phyloP scores from a whole-genome alignment of 2,113 vertebrate species.

The Anoplopoma fimbria region DNA sequence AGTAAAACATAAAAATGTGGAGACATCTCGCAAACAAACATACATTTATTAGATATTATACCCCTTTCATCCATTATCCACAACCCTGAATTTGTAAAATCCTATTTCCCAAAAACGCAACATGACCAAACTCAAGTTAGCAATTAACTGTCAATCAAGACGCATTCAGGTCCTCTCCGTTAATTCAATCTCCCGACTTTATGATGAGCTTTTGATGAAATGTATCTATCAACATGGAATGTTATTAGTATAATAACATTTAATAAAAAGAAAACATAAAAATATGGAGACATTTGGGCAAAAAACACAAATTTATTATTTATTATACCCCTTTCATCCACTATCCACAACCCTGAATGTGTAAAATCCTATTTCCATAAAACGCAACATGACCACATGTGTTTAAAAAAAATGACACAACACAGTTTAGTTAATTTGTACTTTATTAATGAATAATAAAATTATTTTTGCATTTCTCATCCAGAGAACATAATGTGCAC shows the following conservation, averaged over 20 bases:
- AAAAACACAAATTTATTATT: too few species aligned
- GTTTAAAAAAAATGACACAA: constrained; percentile 28
- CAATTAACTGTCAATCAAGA: too few species aligned
- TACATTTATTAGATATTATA: background rate
- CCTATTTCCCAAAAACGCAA: fast-evolving
- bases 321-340: background rate
- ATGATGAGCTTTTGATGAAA: too few species aligned
- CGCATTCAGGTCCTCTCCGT: too few species aligned
- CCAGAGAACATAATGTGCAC: constrained; percentile 89
- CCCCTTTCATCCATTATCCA: too few species aligned
- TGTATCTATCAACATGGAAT: too few species aligned
- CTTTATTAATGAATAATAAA: constrained; percentile 91
- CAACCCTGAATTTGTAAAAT: background rate
- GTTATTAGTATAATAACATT: too few species aligned
- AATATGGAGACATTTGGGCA: too few species aligned
- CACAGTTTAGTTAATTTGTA: constrained; percentile 67
- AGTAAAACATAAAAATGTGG: background rate
- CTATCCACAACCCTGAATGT: background rate
- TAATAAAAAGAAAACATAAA: too few species aligned
- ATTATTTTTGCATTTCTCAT: constrained; percentile 86
- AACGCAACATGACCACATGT: background rate
- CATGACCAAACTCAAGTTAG: too few species aligned
- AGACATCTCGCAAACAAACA: background rate
- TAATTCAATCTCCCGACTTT: too few species aligned
- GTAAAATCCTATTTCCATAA: background rate